phyloP scores from a whole-genome alignment of 1,140 invertebrate genomes.

The Brachionus asplanchnoidis region DNA sequence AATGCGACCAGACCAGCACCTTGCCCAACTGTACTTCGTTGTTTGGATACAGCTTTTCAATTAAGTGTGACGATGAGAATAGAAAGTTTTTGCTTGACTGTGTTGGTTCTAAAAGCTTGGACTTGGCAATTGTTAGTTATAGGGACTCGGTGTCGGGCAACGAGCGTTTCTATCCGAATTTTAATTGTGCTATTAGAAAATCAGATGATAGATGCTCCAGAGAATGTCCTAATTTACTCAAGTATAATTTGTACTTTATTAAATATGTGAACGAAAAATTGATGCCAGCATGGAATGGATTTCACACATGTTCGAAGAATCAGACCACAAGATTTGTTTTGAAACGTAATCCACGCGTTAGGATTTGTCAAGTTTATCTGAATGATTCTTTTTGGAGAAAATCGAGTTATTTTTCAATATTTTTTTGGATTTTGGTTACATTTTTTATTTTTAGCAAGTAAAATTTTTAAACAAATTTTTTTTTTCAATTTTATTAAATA shows the following conservation, averaged over 20 bases:
- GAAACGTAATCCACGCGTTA: not conserved
- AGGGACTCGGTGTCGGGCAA: not conserved
- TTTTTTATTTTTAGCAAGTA: not conserved
- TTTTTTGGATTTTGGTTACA: not conserved
- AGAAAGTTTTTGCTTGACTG: not conserved
- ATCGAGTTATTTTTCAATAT: not conserved
- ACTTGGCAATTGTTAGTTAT: not conserved
- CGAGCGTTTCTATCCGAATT: not conserved
- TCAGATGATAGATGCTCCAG: not conserved
- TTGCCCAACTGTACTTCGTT: not conserved
- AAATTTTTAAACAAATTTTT: too few species aligned
- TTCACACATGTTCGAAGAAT: not conserved
- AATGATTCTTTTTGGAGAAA: not conserved
- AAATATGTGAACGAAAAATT: not conserved
- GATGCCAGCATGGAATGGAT: not conserved
- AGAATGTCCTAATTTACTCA: not conserved
- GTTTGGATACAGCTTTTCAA: not conserved
- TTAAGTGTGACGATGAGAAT: not conserved
- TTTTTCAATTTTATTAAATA: too few species aligned
- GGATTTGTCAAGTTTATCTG: not conserved
- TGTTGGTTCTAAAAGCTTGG: not conserved
- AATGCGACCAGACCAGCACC: not conserved
- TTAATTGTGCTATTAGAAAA: constrained; percentile 20
- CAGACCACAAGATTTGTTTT: not conserved
- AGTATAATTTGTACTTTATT: not conserved